phyloP scores from a whole-genome alignment of 2,113 vertebrate genomes.

The Parotia lawesii region DNA sequence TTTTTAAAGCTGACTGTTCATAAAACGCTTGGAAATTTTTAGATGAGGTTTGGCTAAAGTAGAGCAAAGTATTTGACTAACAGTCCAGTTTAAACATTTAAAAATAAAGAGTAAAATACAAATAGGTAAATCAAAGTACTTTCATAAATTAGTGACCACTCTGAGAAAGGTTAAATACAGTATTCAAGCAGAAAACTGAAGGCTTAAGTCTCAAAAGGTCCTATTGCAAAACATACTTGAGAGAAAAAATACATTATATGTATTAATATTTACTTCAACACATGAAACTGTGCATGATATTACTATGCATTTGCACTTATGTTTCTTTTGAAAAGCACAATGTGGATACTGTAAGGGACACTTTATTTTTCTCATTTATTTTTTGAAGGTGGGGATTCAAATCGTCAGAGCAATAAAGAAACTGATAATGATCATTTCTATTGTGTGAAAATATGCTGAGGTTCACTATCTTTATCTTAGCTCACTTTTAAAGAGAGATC shows the following conservation, averaged over 20 bases:
- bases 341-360: background rate
- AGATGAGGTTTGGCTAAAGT: background rate
- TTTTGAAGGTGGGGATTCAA: background rate
- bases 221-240: background rate
- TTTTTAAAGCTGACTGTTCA: background rate
- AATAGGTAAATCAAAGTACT: background rate
- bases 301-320: background rate
- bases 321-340: background rate
- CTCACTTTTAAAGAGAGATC: background rate
- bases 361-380: background rate
- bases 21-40: background rate
- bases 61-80: background rate
- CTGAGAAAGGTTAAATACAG: background rate
- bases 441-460: background rate
- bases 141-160: background rate
- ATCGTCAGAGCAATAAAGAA: background rate
- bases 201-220: background rate
- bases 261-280: background rate
- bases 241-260: background rate
- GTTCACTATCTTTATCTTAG: background rate
- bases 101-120: background rate
- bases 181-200: background rate
- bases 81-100: background rate
- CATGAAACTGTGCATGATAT: background rate
- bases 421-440: background rate